A percentile compares a stretch with the other conserved stretches of the same genome.
Evolutionary conservation across 2,113 vertebrate genomes (phyloP).

Genomic region (Mastomys natalensis): DNA sequence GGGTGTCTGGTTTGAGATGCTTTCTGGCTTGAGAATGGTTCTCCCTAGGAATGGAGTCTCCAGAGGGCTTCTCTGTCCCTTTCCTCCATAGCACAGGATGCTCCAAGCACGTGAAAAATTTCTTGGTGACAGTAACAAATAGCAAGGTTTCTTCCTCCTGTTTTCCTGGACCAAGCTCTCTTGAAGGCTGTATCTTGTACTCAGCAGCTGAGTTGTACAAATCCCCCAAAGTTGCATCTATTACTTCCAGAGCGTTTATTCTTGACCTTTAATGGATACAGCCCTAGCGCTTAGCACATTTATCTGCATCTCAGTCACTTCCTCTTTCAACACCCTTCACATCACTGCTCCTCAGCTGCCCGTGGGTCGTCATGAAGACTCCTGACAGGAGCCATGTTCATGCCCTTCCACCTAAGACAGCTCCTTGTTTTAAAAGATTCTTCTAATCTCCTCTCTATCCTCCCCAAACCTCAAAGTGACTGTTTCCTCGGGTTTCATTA

Average conservation of each 20-base stretch:
- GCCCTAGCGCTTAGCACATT: not conserved
- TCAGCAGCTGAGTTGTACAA: not conserved
- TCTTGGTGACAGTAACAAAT: not conserved
- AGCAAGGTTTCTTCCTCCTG: not conserved
- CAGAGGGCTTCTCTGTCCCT: not conserved
- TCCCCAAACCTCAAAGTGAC: not conserved
- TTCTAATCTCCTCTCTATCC: not conserved
- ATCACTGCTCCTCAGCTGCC: not conserved
- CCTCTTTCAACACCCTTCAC: not conserved
- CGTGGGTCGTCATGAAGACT: not conserved
- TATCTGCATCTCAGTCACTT: not conserved
- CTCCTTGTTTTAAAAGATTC: not conserved
- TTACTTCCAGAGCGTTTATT: not conserved
- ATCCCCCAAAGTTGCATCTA: not conserved
- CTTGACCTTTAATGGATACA: not conserved
- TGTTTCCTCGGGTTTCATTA: constrained; percentile 30
- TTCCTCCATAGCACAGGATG: not conserved
- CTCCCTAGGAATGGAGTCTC: not conserved
- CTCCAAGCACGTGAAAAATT: not conserved
- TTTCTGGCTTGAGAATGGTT: not conserved
- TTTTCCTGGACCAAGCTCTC: not conserved
- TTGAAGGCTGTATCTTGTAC: not conserved
- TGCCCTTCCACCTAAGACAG: not conserved
- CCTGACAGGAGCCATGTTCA: not conserved
- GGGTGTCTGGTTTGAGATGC: not conserved